Evolutionary conservation across 2,113 vertebrate genomes (phyloP), one percentile per base, ranked within the genome.

Genomic region (Nanorana parkeri): DNA sequence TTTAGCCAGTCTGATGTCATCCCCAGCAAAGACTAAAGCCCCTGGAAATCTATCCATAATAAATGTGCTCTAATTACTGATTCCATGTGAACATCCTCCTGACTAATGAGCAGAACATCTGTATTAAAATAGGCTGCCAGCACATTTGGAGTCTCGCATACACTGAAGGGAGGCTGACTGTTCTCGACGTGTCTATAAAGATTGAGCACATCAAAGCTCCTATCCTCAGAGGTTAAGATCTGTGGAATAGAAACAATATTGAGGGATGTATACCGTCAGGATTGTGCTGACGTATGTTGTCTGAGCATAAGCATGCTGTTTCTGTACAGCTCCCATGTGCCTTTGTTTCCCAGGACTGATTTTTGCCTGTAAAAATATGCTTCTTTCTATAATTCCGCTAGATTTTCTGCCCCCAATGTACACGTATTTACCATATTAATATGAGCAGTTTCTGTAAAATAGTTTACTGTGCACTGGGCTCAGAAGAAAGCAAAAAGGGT

Each of bases 1-100:
- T 78, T 56, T 78, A 63, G 6, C 23, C 36, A 55, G 47, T 77
- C 58, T 26, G 26, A 54, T 68, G 54, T 79, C 47, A 58, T 23
- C 16, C 66, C 65, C 67, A 21, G 51, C 19, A 56, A 68, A 68
- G 60, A 23, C n/a, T 56, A 29, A 71, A 69, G 66, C 52, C 24
- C 47, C 20, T 61, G 55, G 75, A 47, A 61, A 24, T 69, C 66
- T 61, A 80, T 71, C 55, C 32, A 61, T 61, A 80, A 80, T 80
- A 69, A 67, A 79, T 79, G 32, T 51, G 17, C 56, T 26, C 4
- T 63, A 80, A 69, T 80, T 69, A 71, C 65, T 26, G 28, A 79
- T 68, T 58, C 51, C 54, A 65, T 78, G 64, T 69, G 51, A 79
- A 79, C 55, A 26, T 58, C 24, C 51, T 36, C 5, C 77, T 24